phyloP scores from a whole-genome alignment of 2,797 vertebrate genomes.

The Rhyacichthys aspro region DNA sequence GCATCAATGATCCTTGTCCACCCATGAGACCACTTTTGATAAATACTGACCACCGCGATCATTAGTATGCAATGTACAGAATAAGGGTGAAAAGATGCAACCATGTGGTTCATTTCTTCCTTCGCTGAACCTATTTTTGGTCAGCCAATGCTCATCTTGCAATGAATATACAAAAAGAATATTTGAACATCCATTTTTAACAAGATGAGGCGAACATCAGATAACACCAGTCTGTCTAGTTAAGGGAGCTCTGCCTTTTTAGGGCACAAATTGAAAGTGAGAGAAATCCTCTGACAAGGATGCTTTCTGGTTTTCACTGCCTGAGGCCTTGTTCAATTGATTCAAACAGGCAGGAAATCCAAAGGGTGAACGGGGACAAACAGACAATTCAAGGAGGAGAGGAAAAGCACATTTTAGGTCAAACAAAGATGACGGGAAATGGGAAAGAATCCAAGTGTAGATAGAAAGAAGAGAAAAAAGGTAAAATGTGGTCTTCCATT shows the following conservation, averaged over 20 bases:
- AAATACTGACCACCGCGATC: no score
- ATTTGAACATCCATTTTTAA: slow-evolving; percentile 1
- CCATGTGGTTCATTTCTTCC: no score
- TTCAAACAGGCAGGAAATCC: slow-evolving; percentile 37
- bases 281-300: slow-evolving; percentile 35
- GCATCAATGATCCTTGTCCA: no score
- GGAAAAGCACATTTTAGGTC: slow-evolving; percentile 23
- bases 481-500: neutral
- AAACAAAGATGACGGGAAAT: slow-evolving; percentile 13
- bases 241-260: slow-evolving; percentile 20
- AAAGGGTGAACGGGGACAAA: slow-evolving; percentile 20
- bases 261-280: slow-evolving; percentile 40
- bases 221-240: slow-evolving; percentile 7
- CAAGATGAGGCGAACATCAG: slow-evolving; percentile 4
- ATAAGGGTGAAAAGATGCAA: no score
- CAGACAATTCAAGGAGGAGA: slow-evolving; percentile 3
- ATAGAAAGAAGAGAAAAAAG: neutral
- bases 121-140: neutral
- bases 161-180: neutral
- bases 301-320: slow-evolving; percentile 46
- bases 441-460: neutral
- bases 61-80: no score
- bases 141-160: neutral
- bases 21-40: no score
- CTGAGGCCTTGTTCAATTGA: slow-evolving; percentile 41